Conservation (phyloP, 2,888 invertebrate species). For the Anorthoa munda region DNA sequence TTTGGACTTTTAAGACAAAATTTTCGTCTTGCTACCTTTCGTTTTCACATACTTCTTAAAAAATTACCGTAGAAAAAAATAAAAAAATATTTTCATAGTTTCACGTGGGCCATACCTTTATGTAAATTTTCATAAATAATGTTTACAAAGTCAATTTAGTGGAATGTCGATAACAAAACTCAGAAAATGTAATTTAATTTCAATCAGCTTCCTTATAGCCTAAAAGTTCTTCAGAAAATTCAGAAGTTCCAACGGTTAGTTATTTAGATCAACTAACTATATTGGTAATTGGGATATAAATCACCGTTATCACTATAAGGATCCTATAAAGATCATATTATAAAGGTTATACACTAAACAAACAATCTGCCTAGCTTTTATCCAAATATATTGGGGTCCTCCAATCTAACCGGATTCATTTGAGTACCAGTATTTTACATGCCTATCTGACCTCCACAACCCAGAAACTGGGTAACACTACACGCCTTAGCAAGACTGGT, state of each 20-base stretch:
- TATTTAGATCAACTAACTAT: background rate
- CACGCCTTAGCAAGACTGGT: too few species aligned
- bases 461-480: too few species aligned
- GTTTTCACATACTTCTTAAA: background rate
- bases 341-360: background rate
- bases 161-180: conserved; percentile 4
- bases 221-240: background rate
- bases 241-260: background rate
- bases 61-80: background rate
- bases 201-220: background rate
- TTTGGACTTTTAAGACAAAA: background rate
- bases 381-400: too few species aligned
- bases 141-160: conserved; percentile 16
- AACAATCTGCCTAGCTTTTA: too few species aligned
- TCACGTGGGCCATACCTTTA: background rate
- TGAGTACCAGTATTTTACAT: too few species aligned
- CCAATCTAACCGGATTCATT: too few species aligned
- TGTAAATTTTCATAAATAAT: background rate
- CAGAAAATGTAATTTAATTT: background rate
- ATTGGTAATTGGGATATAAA: background rate
- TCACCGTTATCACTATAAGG: background rate
- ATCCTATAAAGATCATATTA: background rate
- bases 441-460: too few species aligned
- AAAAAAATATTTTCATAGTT: background rate
- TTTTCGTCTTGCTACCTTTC: background rate